Conservation (phyloP, 2,888 invertebrate species). For the Tetropium fuscum region DNA sequence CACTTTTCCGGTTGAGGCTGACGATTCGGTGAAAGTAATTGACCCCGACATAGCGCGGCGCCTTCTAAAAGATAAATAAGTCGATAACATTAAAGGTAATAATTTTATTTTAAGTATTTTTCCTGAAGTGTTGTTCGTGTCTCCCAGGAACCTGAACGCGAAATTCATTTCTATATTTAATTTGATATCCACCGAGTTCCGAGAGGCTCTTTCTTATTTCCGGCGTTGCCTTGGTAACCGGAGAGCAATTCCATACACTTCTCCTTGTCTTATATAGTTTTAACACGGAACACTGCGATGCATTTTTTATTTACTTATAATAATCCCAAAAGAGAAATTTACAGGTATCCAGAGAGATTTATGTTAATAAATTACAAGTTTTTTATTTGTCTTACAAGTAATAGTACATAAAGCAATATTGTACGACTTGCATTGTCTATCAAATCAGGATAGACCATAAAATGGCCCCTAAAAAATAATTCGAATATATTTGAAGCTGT, state of each 20-base stretch:
- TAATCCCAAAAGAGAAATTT: conserved; percentile 10
- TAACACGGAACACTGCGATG: conserved; percentile 17
- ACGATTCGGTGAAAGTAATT: conserved; percentile 12
- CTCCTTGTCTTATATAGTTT: conserved; percentile 24
- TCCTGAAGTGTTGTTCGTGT: conserved; percentile 49
- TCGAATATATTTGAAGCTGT: no score
- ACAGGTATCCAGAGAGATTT: conserved; percentile 11
- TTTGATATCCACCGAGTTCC: conserved; percentile 53
- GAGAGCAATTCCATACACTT: neutral
- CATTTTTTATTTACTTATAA: conserved; percentile 21
- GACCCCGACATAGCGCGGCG: conserved; percentile 5
- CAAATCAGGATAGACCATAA: no score
- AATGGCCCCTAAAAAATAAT: no score
- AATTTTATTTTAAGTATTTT: conserved; percentile 56
- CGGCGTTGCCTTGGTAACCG: conserved; percentile 23
- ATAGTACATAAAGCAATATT: no score
- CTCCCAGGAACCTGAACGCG: conserved; percentile 49
- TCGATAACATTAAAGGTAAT: conserved; percentile 49
- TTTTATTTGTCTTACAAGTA: no score
- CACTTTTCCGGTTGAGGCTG: neutral
- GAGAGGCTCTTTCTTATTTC: conserved; percentile 53
- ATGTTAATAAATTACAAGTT: conserved; percentile 10
- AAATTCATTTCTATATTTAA: conserved; percentile 62
- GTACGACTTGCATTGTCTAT: no score
- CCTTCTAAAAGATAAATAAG: conserved; percentile 36